phyloP scores from a whole-genome alignment of 2,888 invertebrate genomes.

The Nephrotoma flavescens region DNA sequence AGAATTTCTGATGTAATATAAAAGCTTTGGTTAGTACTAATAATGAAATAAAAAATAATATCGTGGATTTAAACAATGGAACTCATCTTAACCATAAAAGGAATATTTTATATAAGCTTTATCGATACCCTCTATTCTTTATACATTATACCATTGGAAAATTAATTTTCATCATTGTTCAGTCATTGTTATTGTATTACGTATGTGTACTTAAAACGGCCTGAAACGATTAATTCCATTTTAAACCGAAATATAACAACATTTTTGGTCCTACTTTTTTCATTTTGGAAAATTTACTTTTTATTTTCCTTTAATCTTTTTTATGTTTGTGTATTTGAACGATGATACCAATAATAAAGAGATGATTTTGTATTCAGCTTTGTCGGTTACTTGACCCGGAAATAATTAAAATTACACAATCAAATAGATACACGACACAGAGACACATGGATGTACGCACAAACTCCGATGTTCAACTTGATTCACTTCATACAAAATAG shows the following conservation, averaged over 20 bases:
- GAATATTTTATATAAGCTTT: background rate
- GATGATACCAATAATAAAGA: background rate
- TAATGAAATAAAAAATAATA: background rate
- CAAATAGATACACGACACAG: background rate
- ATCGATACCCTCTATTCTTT: background rate
- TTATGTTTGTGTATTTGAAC: background rate
- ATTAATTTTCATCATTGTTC: background rate
- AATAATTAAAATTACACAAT: background rate
- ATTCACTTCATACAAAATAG: background rate
- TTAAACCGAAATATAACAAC: background rate
- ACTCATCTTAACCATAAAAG: background rate
- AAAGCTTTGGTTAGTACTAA: background rate
- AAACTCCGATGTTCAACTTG: background rate
- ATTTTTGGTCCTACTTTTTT: background rate
- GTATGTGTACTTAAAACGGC: background rate
- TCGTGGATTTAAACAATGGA: background rate
- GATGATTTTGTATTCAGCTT: background rate
- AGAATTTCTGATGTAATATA: background rate
- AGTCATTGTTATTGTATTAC: background rate
- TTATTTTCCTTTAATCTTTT: background rate
- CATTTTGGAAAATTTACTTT: background rate
- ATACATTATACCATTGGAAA: background rate
- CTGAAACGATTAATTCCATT: background rate
- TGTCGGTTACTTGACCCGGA: background rate
- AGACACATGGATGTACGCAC: background rate